Evolutionary conservation across 2,113 vertebrate species (phyloP), one percentile per base, ranked within the genome.

Genomic region (Mesembrinibis cayennensis): DNA sequence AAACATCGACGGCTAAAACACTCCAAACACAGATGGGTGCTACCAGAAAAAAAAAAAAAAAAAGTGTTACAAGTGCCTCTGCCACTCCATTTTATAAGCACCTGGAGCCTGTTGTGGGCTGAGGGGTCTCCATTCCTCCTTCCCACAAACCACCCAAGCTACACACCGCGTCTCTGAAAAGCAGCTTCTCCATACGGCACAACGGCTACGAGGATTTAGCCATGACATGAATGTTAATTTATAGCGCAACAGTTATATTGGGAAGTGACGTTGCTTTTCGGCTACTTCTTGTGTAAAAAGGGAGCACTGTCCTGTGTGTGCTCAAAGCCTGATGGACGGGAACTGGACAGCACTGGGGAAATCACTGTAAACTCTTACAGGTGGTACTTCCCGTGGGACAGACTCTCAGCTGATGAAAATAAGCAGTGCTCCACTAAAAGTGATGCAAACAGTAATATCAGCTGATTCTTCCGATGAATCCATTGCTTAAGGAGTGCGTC

Each of bases 21-120:
- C 22, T 89, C 26, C 25, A 59, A 79, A 36, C 27, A 9, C 3
- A 5, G 0, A 0, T 0, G 1, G 7, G 8, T 52, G 5, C 6
- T 79, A 36, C 22, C 25, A 67, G 12, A 42, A 12, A 23, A 49
- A 36, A 59, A 42, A 13, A 42, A 12, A 23, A 49, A 36, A 59
- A 42, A 50, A 3, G 4, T 1, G 2, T 49, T 55, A 38, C 4
- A 34, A 0, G 0, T 34, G 11, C 8, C 6, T 63, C 52, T 65
- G 13, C 8, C 7, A 62, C 55, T 63, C 38, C 6, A 25, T 71
- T 87, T 91, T 21, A 19, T 63, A 38, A 52, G 10, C 1, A 1
- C 7, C 38, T 42, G 18, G 17, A 76, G 5, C 6, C 17, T 4
- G 2, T 3, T 7, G 2, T 6, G 1, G 40, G 10, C 59, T 63